Evolutionary conservation across 1,140 invertebrate genomes (phyloP), one percentile per base, ranked within the genome.

Genomic region (Cydia fagiglandana): DNA sequence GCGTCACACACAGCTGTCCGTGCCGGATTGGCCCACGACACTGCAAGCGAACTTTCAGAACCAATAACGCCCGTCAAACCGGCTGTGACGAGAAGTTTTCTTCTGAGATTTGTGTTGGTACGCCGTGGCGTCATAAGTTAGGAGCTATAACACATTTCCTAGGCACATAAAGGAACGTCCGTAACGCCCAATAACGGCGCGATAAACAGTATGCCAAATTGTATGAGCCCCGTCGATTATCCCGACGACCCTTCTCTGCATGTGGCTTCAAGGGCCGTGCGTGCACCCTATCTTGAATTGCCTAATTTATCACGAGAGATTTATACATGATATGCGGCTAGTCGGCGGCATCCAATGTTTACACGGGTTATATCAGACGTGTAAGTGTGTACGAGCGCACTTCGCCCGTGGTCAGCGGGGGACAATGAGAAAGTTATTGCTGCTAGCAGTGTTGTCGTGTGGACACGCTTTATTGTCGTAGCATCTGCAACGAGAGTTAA

Each of bases 261-360:
- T 79, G 80, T 75, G 83, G 80, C 73, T 70, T 70, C 74, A 64
- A 38, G 34, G 77, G 76, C 75, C 74, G 56, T 61, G 78, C 82
- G 81, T 81, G 83, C 82, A 84, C 80, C 84, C 83, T 83, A 87
- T 83, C 81, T 84, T 84, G 84, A 84, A 85, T 85, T 81, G 81
- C 81, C 86, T 83, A 86, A 87, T 87, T 85, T 85, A 87, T 87
- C 86, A 86, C 79, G 73, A 64, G 80, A 83, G 83, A 86, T 86
- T 85, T 88, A 88, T 86, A 75, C 79, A 82, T 75, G 68, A 75
- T 80, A 82, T 74, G 68, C 79, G 78, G 70, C 74, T 82, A 82
- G 82, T 78, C 77, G 79, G 78, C 79, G 78, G 81, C 79, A 81
- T 79, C 38, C 66, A 50, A 17, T 64, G 75, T 70, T 68, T 24